These are phyloP conservation scores for Corythaeola cristata DNA, from an alignment of 2,113 vertebrate genomes.

Conservation along the genomic window DNA sequence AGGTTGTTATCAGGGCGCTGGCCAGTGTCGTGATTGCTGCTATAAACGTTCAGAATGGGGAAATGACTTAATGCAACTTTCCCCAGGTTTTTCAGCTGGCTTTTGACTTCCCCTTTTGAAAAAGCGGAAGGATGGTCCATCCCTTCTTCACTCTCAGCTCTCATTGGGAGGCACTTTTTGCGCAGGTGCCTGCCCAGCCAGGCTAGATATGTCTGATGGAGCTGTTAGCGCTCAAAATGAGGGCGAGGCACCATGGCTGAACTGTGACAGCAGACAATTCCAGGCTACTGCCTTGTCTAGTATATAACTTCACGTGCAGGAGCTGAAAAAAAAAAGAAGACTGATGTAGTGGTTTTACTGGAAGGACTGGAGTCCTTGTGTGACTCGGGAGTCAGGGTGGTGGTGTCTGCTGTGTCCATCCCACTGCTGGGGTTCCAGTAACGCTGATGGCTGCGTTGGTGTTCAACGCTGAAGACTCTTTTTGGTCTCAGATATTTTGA, in stretches of 20 bases:
- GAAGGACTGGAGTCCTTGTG: not conserved
- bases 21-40: not conserved
- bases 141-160: not conserved
- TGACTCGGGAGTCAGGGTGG: not conserved
- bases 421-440: not conserved
- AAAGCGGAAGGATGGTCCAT: not conserved
- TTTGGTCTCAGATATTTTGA: not conserved
- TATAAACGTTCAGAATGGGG: not conserved
- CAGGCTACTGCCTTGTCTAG: not conserved
- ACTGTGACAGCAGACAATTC: not conserved
- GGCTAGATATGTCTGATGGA: fast-evolving
- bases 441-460: fast-evolving
- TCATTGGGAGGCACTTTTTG: not conserved
- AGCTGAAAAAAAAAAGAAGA: not conserved
- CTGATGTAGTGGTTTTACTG: not conserved
- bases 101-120: not conserved
- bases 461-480: not conserved
- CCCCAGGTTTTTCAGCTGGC: not conserved
- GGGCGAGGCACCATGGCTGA: not conserved
- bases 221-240: not conserved
- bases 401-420: fast-evolving
- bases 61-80: not conserved
- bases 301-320: fast-evolving
- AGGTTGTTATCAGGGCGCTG: not conserved
- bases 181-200: not conserved